A percentile compares a stretch with the other conserved stretches of the same genome.
These are phyloP conservation scores for Antigone vipio DNA, from an alignment of 2,113 vertebrate genomes.

Conservation along the genomic window DNA sequence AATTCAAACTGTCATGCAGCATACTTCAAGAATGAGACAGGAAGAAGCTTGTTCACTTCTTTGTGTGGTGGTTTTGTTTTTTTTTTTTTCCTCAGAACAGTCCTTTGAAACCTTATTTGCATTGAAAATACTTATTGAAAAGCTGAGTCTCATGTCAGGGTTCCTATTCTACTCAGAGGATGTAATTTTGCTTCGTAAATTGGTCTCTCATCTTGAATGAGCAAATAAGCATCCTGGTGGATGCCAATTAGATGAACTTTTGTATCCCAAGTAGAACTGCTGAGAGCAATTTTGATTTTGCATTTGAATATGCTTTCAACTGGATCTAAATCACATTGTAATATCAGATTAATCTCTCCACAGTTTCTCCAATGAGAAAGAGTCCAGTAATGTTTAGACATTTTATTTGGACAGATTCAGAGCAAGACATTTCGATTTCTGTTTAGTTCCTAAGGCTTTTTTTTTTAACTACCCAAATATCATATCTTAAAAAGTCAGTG, in stretches of 20 bases:
- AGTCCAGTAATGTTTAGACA: background rate
- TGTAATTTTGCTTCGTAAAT: constrained; percentile 64
- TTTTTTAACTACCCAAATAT: background rate
- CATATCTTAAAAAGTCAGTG: background rate
- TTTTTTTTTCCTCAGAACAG: background rate
- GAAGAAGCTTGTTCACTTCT: background rate
- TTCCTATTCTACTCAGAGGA: constrained; percentile 47
- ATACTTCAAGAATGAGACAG: background rate
- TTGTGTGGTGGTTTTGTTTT: background rate
- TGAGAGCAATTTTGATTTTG: constrained; percentile 58
- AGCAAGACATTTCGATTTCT: background rate
- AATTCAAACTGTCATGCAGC: background rate
- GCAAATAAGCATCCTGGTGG: constrained; percentile 50
- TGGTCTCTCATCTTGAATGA: constrained; percentile 53
- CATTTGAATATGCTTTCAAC: constrained; percentile 48
- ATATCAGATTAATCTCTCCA: constrained; percentile 18
- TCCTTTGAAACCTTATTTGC: constrained; percentile 41
- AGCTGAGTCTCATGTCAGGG: constrained; percentile 40
- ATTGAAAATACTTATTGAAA: constrained; percentile 51
- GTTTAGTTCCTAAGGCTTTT: background rate
- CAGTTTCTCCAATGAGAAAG: background rate
- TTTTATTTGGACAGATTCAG: background rate
- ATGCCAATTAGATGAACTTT: constrained; percentile 65
- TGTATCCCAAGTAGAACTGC: constrained; percentile 52
- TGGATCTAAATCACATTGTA: constrained; percentile 11